Conservation (phyloP, 1,140 invertebrate species). For the Bombus pyrosoma region DNA sequence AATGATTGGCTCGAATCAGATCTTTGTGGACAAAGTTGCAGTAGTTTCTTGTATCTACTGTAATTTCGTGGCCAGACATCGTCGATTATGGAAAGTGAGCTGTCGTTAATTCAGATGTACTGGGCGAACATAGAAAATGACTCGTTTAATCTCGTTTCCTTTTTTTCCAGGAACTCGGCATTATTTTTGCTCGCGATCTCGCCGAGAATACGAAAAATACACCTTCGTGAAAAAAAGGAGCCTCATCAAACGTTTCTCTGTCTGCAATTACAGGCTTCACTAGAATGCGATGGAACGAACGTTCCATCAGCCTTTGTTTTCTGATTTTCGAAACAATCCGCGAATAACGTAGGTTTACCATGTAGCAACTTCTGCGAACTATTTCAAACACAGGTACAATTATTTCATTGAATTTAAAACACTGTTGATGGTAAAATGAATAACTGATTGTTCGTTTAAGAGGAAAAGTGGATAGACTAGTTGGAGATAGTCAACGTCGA, state of each 20-base stretch:
- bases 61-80: neutral
- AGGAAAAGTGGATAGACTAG: neutral
- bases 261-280: slow-evolving; percentile 42
- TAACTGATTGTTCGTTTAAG: neutral
- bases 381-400: neutral
- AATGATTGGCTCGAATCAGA: neutral
- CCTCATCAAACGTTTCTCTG: slow-evolving; percentile 38
- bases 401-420: neutral
- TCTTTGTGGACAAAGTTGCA: too few species aligned
- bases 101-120: slow-evolving; percentile 9
- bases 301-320: neutral
- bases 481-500: neutral
- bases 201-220: neutral
- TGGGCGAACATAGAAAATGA: neutral
- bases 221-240: neutral
- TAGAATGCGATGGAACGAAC: neutral
- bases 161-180: neutral
- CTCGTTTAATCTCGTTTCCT: slow-evolving; percentile 34
- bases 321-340: neutral
- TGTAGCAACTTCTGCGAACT: neutral
- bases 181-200: neutral
- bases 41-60: neutral
- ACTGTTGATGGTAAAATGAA: too few species aligned
- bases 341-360: slow-evolving; percentile 11
- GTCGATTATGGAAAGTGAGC: neutral